Base-by-base conservation (phyloP, 2,797 vertebrate genomes). In the Anisognathus igniventris region DNA sequence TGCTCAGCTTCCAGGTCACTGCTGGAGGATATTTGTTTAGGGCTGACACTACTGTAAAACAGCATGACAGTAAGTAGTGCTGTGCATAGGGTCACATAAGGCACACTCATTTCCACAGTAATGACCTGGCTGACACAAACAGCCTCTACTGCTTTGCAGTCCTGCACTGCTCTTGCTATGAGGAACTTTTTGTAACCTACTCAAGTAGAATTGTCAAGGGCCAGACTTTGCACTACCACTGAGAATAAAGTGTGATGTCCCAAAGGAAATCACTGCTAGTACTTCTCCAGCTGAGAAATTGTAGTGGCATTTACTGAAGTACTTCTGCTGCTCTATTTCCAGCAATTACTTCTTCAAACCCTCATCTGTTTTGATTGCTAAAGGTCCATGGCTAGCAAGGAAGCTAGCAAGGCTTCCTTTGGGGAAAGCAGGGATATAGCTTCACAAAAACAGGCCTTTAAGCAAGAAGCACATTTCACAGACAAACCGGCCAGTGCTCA, bases 311-410 rank as follows among this genome's bases (percentile, higher is more conserved):
- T 84, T 88, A 72, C 44, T 62, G 18, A 96, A 90, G 79, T 81
- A 93, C 47, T 91, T 90, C 9, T 88, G 81, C 89, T 79, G 78
- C 80, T 58, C 5, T 51, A 58, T 87, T 93, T 91, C 85, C 73
- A 83, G 39, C 11, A 90, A 93, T 68, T 56, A 90, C 68, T 88
- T 79, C 60, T 92, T 83, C 68, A 89, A 90, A 67, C 31, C 11
- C 61, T 87, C 77, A 72, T 88, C 81, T 93, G 72, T 92, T 94
- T 89, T 71, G 81, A 67, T 71, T 96, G 78, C 81, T 92, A 54
- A 31, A 91, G 33, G 68, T 92, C 89, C 84, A 77, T 20, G 28
- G 50, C 72, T 89, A 92, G 72, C 86, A 85, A 89, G 90, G 91
- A 95, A 91, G 37, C 80, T 73, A 82, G 72, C 57, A 89, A 66